A percentile compares a stretch with the other conserved stretches of the same genome.
These are phyloP conservation scores for Encarsia formosa DNA, from an alignment of 2,888 invertebrate genomes.

Conservation along the genomic window DNA sequence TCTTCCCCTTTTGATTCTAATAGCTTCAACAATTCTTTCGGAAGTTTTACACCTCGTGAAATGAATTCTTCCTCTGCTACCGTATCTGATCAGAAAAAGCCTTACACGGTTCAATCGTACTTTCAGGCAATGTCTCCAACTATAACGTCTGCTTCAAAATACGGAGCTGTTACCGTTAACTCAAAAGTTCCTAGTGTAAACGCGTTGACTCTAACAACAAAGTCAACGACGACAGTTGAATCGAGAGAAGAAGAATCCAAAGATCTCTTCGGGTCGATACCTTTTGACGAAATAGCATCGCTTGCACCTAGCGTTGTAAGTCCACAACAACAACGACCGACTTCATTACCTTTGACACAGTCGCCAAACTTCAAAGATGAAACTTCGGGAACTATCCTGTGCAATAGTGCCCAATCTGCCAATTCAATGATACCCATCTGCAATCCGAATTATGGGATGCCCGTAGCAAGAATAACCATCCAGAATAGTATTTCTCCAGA, in stretches of 20 bases:
- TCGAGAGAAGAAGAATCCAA: constrained; percentile 28
- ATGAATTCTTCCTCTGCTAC: background rate
- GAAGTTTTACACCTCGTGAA: background rate
- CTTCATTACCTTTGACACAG: constrained; percentile 41
- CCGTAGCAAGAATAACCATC: constrained; percentile 34
- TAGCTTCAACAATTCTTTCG: constrained; percentile 46
- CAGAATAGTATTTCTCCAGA: constrained; percentile 34
- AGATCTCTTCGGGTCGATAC: constrained; percentile 48
- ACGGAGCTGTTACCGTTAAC: constrained; percentile 42
- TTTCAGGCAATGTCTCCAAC: constrained; percentile 13
- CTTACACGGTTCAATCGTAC: background rate
- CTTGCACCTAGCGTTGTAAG: constrained; percentile 32
- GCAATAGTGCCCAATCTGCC: constrained; percentile 18
- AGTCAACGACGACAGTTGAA: background rate
- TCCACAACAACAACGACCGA: constrained; percentile 39
- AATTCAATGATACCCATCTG: constrained; percentile 12
- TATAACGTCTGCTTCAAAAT: constrained; percentile 35
- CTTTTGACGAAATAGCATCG: constrained; percentile 45
- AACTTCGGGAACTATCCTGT: constrained; percentile 31
- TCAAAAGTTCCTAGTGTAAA: background rate
- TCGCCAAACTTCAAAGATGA: constrained; percentile 40
- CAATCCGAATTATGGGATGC: constrained; percentile 22
- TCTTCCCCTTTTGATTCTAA: constrained; percentile 48
- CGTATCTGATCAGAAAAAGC: background rate
- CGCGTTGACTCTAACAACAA: background rate